Evolutionary conservation across 2,113 vertebrate genomes (phyloP).

Genomic region (Manacus vitellinus): DNA sequence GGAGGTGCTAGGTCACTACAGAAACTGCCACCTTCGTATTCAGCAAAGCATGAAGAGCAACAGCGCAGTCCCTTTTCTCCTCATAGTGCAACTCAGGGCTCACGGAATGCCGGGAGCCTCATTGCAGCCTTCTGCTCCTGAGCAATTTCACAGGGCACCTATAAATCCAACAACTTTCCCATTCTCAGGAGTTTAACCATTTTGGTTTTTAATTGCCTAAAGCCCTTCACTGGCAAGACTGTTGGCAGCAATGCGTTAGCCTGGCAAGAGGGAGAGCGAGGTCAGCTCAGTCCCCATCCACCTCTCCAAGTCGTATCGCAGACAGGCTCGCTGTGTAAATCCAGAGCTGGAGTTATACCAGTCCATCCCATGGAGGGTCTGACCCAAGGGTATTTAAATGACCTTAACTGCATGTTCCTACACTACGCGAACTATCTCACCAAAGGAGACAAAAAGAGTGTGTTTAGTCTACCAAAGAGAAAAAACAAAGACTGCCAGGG

Average conservation of each 20-base stretch:
- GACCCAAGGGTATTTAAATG: neutral
- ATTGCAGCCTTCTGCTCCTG: neutral
- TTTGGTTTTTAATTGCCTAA: neutral
- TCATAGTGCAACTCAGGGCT: neutral
- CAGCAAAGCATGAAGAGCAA: neutral
- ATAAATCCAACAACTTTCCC: neutral
- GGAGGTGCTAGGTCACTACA: neutral
- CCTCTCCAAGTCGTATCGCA: accelerated
- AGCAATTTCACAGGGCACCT: neutral
- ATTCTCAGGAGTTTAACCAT: neutral
- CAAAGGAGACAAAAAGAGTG: neutral
- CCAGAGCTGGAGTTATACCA: neutral
- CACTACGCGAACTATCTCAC: neutral
- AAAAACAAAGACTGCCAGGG: neutral
- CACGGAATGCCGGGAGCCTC: neutral
- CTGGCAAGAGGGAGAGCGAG: neutral
- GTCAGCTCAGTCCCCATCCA: neutral
- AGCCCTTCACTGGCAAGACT: neutral
- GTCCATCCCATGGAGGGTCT: neutral
- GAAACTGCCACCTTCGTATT: neutral
- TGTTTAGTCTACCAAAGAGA: constrained; percentile 21
- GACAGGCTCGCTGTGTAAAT: accelerated
- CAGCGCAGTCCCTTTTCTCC: accelerated
- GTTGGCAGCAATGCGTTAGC: neutral
- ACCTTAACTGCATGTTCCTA: neutral